These are phyloP conservation scores for Chironomus tepperi DNA, from an alignment of 1,140 invertebrate genomes.

Conservation along the genomic window DNA sequence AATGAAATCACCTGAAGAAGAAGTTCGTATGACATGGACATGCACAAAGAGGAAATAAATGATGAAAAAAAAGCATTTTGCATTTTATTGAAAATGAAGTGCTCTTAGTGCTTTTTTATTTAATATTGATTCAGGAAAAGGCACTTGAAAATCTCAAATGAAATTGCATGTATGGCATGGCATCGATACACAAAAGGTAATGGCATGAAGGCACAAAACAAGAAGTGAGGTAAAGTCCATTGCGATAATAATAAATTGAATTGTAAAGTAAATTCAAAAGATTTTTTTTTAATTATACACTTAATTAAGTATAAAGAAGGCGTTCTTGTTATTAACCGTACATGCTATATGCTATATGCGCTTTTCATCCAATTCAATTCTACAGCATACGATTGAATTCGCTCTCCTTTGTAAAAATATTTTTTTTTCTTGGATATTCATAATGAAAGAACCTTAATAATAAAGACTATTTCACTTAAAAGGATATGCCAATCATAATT, in stretches of 20 bases:
- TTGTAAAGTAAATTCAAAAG: background rate
- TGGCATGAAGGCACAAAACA: background rate
- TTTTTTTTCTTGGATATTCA: too few relatives aligned
- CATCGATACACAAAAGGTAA: background rate
- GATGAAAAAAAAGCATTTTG: background rate
- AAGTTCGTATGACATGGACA: background rate
- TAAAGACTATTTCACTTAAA: background rate
- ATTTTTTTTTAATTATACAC: conserved; percentile 8
- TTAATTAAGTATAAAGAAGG: background rate
- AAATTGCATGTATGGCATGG: too few relatives aligned
- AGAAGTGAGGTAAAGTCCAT: background rate
- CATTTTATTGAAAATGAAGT: conserved; percentile 5
- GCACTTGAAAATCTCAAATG: background rate
- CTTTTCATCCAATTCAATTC: background rate
- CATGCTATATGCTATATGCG: background rate
- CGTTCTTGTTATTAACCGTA: background rate
- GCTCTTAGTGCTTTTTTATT: background rate
- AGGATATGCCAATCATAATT: conserved; percentile 23
- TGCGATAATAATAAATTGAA: background rate
- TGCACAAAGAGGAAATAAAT: background rate
- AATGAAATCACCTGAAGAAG: too few relatives aligned
- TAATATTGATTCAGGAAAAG: conserved; percentile 13
- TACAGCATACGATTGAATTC: too few relatives aligned
- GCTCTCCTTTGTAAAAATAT: too few relatives aligned
- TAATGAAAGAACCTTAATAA: background rate